phyloP scores from a whole-genome alignment of 2,797 vertebrate genomes.

The Heliangelus exortis region DNA sequence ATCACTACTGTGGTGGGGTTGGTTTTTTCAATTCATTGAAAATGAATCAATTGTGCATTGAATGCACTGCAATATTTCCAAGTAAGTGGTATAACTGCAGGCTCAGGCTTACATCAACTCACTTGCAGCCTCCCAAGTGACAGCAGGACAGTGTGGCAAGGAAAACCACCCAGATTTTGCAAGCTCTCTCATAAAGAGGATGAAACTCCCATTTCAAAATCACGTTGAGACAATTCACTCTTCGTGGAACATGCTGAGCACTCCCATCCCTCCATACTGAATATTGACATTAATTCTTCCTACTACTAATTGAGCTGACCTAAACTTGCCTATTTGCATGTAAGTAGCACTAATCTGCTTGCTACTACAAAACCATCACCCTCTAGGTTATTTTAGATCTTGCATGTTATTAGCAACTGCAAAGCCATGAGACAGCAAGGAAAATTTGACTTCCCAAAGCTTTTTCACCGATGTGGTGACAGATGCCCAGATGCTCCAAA shows the following conservation, averaged over 20 bases:
- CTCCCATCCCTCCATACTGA: not conserved
- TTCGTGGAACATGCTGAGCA: not conserved
- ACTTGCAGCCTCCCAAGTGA: not conserved
- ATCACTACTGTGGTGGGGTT: not conserved
- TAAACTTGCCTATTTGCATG: not conserved
- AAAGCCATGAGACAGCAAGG: not conserved
- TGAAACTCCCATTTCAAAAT: not conserved
- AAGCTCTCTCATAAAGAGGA: not conserved
- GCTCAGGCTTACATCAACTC: not conserved
- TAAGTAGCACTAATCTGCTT: not conserved
- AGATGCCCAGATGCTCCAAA: not conserved
- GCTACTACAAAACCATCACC: not conserved
- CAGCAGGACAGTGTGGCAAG: not conserved
- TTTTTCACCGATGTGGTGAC: not conserved
- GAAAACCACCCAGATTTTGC: not conserved
- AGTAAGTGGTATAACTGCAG: not conserved
- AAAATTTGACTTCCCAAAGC: not conserved
- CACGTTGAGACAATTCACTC: not conserved
- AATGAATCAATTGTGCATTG: not conserved
- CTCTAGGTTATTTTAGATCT: not conserved
- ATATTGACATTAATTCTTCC: not conserved
- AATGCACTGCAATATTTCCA: not conserved
- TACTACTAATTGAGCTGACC: not conserved
- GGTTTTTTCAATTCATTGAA: not conserved
- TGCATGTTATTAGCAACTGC: not conserved